Conservation (phyloP, 2,888 invertebrate species). For the Drosophila subquinaria region DNA sequence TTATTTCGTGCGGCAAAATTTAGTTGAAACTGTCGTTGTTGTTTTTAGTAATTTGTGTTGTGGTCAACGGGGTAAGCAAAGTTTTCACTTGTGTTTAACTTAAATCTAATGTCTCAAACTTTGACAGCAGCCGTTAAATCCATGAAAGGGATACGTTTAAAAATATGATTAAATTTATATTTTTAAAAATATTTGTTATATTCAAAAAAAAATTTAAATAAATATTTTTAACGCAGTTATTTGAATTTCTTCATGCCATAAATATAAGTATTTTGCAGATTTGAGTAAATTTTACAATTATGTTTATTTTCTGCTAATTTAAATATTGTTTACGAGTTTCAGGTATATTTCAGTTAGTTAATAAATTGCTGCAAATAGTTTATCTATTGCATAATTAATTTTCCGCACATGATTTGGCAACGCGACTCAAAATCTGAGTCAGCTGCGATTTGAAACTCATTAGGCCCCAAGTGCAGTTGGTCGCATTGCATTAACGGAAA, state of each 20-base stretch:
- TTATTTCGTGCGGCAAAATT: constrained; percentile 50
- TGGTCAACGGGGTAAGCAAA: constrained; percentile 37
- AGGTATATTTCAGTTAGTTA: neutral
- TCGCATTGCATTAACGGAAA: constrained; percentile 54
- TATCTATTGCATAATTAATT: constrained; percentile 47
- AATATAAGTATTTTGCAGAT: no score
- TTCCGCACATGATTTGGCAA: constrained; percentile 23
- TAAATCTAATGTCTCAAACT: constrained; percentile 18
- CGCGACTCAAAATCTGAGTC: constrained; percentile 11
- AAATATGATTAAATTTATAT: constrained; percentile 5
- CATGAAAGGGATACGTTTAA: neutral
- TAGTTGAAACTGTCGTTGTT: constrained; percentile 47
- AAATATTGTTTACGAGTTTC: no score
- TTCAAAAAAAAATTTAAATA: no score
- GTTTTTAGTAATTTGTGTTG: constrained; percentile 50
- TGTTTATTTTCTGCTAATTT: no score
- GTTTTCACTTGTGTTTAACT: constrained; percentile 42
- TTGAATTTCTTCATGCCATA: neutral
- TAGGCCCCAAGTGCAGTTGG: constrained; percentile 40
- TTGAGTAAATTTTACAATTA: no score
- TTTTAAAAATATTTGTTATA: neutral
- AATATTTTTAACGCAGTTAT: no score
- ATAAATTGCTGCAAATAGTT: constrained; percentile 1
- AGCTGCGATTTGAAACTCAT: constrained; percentile 56
- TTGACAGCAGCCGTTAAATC: constrained; percentile 9